Evolutionary conservation across 2,113 vertebrate genomes (phyloP), one percentile per base, ranked within the genome.

Genomic region (Phrynosoma platyrhinos): DNA sequence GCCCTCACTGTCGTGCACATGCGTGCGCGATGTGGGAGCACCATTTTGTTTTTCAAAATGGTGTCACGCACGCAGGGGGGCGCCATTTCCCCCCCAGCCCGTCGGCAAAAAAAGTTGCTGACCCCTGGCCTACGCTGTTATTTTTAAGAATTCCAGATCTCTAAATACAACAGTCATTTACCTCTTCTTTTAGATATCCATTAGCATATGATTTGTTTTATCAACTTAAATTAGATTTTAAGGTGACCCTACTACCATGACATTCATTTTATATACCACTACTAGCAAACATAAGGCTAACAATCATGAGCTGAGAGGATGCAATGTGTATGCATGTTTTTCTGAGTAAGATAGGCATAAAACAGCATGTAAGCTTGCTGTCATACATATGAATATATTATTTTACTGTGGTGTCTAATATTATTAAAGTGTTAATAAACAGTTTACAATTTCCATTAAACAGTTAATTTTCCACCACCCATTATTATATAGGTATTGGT

Each of bases 401-500:
- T 7, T 81, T 30, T 62, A 7, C 30, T 52, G n/a, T 80, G 52
- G 66, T 82, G 42, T 47, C 4, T 83, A 66, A 27, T 47, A 18
- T 62, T 62, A 62, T 62, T 62, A 62, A 62, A 62, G 58, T 62
- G 16, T 62, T 3, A 62, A 62, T 14, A 62, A 13, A 62, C 58
- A 62, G 58, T 13, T 62, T 62, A 62, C 14, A 18, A 62, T 88
- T 52, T 53, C 78, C 27, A 74, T 64, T 87, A 83, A 83, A 53
- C 30, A 68, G 62, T 69, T 42, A 77, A 55, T 58, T 69, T 78
- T 25, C 5, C 72, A 79, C 79, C 13, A 8, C 21, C 64, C 84
- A 81, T 90, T 86, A 47, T 96, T 94, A 6, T 93, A 10, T 94
- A 99, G 99, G 99, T 92, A 99, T 99, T 76, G 99, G 99, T 91